Evolutionary conservation across 2,113 vertebrate species (phyloP), one percentile per base, ranked within the genome.

Genomic region (Equus quagga): DNA sequence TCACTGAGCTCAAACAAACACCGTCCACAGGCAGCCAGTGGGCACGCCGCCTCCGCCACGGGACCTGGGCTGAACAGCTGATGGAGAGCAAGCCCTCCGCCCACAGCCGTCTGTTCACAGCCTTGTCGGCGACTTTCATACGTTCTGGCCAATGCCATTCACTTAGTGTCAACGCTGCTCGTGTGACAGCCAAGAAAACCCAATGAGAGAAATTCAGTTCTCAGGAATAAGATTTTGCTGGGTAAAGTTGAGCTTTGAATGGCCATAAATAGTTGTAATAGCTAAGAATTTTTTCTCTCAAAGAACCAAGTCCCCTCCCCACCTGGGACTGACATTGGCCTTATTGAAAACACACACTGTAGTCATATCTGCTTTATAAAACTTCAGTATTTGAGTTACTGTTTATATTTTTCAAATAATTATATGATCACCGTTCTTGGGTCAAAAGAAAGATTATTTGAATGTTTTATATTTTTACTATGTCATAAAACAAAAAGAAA

Each of bases 41-140:
- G 33, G 5, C 23, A 5, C 24, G 24, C 33, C 19, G 5, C 5
- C 1, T 70, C 54, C 58, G 0, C 1, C 3, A 3, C 17, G 8
- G 12, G 54, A 62, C 44, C 78, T 75, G 64, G 41, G 44, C 36
- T 19, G 12, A 31, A 15, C 6, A 2, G 13, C 1, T n/a, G 41
- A 51, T 36, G n/a, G n/a, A 70, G 41, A 84, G 31, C 21, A 26
- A 41, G 12, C 6, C 8, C 10, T 60, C 36, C 21, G 9, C n/a
- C 28, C 36, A 13, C 4, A 41, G 69, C 36, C 31, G 23, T 26
- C 10, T 46, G 1, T 36, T 18, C 24, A 9, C 6, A 33, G 36
- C 21, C 24, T 46, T 85, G n/a, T 19, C 41, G 2, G 8, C 19
- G 5, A n/a, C 7, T 23, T 41, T 81, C 13, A 13, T 24, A n/a